Evolutionary conservation across 2,888 invertebrate genomes (phyloP).

Genomic region (Diabrotica balteata): DNA sequence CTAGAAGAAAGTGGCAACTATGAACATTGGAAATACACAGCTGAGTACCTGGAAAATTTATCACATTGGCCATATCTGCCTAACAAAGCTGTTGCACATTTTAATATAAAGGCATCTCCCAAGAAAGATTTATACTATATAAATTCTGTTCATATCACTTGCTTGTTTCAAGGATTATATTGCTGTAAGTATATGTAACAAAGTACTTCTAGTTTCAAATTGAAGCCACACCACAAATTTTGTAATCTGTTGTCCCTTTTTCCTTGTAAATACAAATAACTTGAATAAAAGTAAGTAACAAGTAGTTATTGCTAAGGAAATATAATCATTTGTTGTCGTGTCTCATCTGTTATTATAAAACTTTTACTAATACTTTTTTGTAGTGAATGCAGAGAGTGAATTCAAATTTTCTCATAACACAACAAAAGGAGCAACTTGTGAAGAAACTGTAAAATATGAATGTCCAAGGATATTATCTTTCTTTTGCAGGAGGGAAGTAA

Average conservation of each 20-base stretch:
- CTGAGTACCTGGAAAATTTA: slow-evolving; percentile 69
- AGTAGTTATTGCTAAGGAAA: no score
- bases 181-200: slow-evolving; percentile 65
- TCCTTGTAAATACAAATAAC: no score
- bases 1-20: slow-evolving; percentile 70
- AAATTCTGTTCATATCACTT: slow-evolving; percentile 69
- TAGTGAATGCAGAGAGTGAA: slow-evolving; percentile 69
- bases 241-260: no score
- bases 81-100: slow-evolving; percentile 67
- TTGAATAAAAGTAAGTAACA: no score
- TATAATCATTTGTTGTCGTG: no score
- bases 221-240: no score
- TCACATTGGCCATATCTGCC: slow-evolving; percentile 70
- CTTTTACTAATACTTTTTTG: slow-evolving; percentile 42
- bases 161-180: slow-evolving; percentile 65
- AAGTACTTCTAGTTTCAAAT: no score
- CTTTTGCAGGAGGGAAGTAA: slow-evolving; percentile 67
- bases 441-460: slow-evolving; percentile 68
- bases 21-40: slow-evolving; percentile 74
- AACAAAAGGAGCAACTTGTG: slow-evolving; percentile 59
- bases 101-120: slow-evolving; percentile 64
- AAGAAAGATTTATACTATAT: slow-evolving; percentile 64
- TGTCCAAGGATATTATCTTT: slow-evolving; percentile 67
- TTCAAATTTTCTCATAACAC: slow-evolving; percentile 64
- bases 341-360: no score